Percentiles rank a stretch among this genome's conserved stretches.
Conservation (phyloP, 1,140 invertebrate genomes). For the Calliopsis andreniformis region DNA sequence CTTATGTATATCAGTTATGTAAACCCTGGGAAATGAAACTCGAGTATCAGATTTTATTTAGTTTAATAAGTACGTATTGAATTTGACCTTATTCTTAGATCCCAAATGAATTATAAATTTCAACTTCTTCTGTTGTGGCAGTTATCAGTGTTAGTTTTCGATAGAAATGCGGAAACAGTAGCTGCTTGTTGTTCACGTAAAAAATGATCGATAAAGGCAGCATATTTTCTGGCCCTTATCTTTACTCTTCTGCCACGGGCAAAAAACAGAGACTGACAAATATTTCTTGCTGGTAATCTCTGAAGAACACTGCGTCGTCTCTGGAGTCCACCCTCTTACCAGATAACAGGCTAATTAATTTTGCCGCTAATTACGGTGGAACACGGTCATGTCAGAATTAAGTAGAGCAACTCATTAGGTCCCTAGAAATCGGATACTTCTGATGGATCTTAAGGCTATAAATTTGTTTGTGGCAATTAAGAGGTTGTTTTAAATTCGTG, state of each 20-base stretch:
- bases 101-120: background rate
- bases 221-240: constrained; percentile 32
- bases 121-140: background rate
- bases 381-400: constrained; percentile 70
- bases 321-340: constrained; percentile 50
- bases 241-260: background rate
- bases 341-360: constrained; percentile 79
- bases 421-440: constrained; percentile 23
- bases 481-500: too few species aligned
- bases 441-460: constrained; percentile 15
- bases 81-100: too few species aligned
- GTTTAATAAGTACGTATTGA: too few species aligned
- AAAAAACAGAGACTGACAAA: background rate
- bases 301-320: constrained; percentile 31
- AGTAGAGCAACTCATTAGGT: constrained; percentile 74
- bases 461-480: background rate
- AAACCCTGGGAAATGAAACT: too few species aligned
- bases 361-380: constrained; percentile 74
- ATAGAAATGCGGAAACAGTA: background rate
- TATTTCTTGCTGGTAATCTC: constrained; percentile 41
- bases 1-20: too few species aligned
- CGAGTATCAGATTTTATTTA: too few species aligned
- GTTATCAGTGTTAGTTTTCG: background rate
- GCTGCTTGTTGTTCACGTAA: background rate
- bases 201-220: constrained; percentile 17